Conservation (phyloP, 1,140 invertebrate species). For the Diuraphis noxia region DNA sequence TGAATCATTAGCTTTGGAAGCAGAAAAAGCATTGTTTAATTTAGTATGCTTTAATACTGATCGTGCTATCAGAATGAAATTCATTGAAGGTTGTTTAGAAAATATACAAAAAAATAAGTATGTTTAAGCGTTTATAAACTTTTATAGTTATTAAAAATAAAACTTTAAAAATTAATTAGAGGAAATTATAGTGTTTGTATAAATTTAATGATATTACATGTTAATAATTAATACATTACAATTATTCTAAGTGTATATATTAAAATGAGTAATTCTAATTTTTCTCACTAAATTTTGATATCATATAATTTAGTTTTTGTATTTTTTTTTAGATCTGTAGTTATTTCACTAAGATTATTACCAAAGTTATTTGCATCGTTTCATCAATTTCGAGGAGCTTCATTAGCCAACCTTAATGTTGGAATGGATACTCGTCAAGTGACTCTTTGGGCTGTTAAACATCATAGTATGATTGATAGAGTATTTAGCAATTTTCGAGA, state of each 20-base stretch:
- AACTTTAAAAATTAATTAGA: neutral
- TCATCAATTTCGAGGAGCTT: constrained; percentile 77
- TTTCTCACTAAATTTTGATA: neutral
- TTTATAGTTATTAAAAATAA: neutral
- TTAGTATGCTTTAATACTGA: constrained; percentile 88
- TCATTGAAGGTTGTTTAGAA: constrained; percentile 90
- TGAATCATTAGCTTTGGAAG: constrained; percentile 85
- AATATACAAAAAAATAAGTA: constrained; percentile 78
- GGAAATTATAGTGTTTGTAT: neutral
- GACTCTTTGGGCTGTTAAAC: constrained; percentile 86
- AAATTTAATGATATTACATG: neutral
- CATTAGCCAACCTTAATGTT: constrained; percentile 62
- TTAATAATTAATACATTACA: too few species aligned
- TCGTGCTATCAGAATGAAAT: constrained; percentile 85
- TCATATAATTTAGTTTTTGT: neutral
- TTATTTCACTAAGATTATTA: constrained; percentile 82
- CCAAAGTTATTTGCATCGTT: constrained; percentile 91
- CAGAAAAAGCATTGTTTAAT: constrained; percentile 87
- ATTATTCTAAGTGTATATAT: neutral
- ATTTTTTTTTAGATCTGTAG: constrained; percentile 71
- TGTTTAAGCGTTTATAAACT: neutral
- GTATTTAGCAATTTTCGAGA: constrained; percentile 84
- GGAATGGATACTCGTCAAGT: constrained; percentile 76
- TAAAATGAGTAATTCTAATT: neutral
- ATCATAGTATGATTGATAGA: constrained; percentile 87